These are phyloP conservation scores for Acestrorhynchus altus DNA, from an alignment of 2,797 vertebrate genomes.

Conservation along the genomic window DNA sequence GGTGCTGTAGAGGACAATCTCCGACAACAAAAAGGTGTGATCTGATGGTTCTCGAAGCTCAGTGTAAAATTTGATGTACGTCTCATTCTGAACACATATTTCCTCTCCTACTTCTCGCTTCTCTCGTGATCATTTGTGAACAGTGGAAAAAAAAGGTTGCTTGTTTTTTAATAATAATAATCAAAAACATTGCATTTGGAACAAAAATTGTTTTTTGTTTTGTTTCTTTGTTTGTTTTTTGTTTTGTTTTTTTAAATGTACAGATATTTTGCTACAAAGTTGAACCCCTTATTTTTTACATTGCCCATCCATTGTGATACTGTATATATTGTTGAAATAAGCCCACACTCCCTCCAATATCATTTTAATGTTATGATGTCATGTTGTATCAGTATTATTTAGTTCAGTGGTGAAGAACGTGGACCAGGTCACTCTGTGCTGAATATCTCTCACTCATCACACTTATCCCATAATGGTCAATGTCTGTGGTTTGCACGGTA, in stretches of 20 bases:
- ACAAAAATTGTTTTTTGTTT: constrained; percentile 24
- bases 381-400: constrained; percentile 61
- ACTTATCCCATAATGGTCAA: constrained; percentile 49
- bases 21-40: constrained; percentile 16
- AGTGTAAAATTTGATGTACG: constrained; percentile 50
- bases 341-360: constrained; percentile 44
- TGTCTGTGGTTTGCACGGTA: constrained; percentile 61
- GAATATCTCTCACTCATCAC: constrained; percentile 52
- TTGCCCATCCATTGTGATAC: constrained; percentile 63
- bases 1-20: constrained; percentile 27
- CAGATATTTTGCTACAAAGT: constrained; percentile 67
- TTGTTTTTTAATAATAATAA: constrained; percentile 42
- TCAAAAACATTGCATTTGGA: constrained; percentile 36
- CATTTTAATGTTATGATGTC: constrained; percentile 55
- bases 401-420: constrained; percentile 59
- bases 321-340: constrained; percentile 60
- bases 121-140: constrained; percentile 56
- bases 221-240: too few relatives aligned
- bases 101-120: constrained; percentile 56
- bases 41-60: constrained; percentile 35
- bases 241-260: constrained; percentile 60
- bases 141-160: constrained; percentile 54
- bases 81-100: constrained; percentile 50
- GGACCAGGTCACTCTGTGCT: constrained; percentile 55
- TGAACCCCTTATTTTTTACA: constrained; percentile 66